A percentile compares a stretch with the other conserved stretches of the same genome.
phyloP scores from a whole-genome alignment of 2,797 vertebrate genomes.

The Oryzias sinensis region DNA sequence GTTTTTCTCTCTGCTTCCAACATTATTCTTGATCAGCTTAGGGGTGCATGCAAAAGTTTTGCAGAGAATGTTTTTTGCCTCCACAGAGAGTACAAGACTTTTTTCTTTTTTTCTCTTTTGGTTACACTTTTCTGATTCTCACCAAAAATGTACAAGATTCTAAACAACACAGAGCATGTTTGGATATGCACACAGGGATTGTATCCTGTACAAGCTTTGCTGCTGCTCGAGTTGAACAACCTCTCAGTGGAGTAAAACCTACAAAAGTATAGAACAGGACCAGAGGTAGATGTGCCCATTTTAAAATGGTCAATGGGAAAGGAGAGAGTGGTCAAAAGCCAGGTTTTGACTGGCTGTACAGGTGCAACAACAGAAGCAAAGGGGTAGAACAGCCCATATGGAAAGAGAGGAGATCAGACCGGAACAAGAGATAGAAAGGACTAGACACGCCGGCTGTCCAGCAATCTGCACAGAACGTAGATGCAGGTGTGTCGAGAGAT shows the following conservation, averaged over 20 bases:
- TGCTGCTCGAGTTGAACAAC: not conserved
- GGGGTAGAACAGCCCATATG: conserved; percentile 56
- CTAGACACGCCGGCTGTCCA: conserved; percentile 42
- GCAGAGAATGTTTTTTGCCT: not conserved
- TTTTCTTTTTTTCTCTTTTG: not conserved
- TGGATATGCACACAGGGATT: not conserved
- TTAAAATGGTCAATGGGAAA: conserved; percentile 28
- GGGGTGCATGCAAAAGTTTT: conserved; percentile 8
- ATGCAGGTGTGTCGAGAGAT: conserved; percentile 51
- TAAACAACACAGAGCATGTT: not conserved
- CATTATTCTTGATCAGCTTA: conserved; percentile 32
- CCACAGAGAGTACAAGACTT: not conserved
- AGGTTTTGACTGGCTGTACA: conserved; percentile 45
- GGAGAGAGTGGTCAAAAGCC: conserved; percentile 18
- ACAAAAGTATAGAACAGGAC: not conserved
- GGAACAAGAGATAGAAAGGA: conserved; percentile 24
- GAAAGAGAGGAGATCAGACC: conserved; percentile 50
- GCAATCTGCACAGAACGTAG: conserved; percentile 36
- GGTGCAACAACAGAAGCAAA: conserved; percentile 35
- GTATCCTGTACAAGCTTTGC: not conserved
- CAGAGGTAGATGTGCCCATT: conserved; percentile 20
- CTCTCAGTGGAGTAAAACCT: conserved; percentile 1
- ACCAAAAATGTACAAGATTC: not conserved
- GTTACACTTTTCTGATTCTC: not conserved
- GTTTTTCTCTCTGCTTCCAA: conserved; percentile 24